phyloP scores from a whole-genome alignment of 2,113 vertebrate species.

The Thunnus maccoyii region DNA sequence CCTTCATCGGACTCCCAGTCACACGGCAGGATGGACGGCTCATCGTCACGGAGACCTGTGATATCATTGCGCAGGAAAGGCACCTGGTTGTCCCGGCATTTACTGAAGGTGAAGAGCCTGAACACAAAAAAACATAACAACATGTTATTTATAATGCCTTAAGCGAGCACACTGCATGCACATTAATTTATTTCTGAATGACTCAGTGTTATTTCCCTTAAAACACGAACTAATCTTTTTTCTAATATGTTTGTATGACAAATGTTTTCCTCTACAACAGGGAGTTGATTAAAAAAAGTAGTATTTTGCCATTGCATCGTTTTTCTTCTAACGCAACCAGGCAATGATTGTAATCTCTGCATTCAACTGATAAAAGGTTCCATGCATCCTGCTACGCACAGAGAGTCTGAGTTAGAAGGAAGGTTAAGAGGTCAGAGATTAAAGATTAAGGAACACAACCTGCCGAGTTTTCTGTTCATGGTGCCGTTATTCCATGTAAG shows the following conservation, averaged over 20 bases:
- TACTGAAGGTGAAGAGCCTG: slow-evolving; percentile 76
- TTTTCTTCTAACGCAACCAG: background rate
- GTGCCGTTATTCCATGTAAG: slow-evolving; percentile 84
- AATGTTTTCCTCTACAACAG: background rate
- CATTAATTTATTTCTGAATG: background rate
- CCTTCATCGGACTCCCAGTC: slow-evolving; percentile 64
- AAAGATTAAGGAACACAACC: slow-evolving; percentile 67
- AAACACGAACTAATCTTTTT: background rate
- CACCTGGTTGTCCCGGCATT: slow-evolving; percentile 44
- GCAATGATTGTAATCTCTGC: background rate
- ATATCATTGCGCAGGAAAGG: slow-evolving; percentile 50
- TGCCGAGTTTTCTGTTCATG: slow-evolving; percentile 77
- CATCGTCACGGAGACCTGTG: slow-evolving; percentile 34
- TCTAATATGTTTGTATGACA: background rate
- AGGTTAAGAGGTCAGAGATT: background rate
- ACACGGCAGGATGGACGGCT: slow-evolving; percentile 47
- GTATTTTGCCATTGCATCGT: background rate
- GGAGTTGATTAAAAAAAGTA: background rate
- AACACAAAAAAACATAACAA: background rate
- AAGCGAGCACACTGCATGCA: background rate
- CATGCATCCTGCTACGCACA: background rate
- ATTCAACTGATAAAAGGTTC: background rate
- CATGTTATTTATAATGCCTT: background rate
- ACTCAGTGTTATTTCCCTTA: no score
- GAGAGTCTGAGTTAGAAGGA: no score